phyloP scores from a whole-genome alignment of 2,797 vertebrate genomes.

The Kryptolebias ocellatus region DNA sequence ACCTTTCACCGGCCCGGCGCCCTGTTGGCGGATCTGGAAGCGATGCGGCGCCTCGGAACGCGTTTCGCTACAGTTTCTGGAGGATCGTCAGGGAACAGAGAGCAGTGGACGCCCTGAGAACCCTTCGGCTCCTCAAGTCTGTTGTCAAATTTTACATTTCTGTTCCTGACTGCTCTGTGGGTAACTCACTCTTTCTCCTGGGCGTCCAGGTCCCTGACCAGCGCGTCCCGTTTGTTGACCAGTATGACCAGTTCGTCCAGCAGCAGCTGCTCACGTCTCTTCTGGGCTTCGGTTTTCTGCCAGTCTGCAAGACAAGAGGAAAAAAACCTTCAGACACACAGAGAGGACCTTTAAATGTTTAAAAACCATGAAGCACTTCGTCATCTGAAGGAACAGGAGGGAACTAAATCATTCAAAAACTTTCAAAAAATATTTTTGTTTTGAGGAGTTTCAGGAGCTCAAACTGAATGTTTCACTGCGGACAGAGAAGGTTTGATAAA shows the following conservation, averaged over 20 bases:
- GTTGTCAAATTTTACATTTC: neutral
- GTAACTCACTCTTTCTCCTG: conserved; percentile 96
- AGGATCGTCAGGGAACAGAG: neutral
- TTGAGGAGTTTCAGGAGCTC: neutral
- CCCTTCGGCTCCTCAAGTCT: neutral
- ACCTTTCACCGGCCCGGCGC: conserved; percentile 59
- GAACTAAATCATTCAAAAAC: too few relatives aligned
- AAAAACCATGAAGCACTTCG: neutral
- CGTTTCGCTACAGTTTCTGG: neutral
- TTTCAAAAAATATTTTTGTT: too few relatives aligned
- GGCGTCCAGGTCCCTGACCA: conserved; percentile 95
- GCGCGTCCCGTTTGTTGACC: conserved; percentile 95
- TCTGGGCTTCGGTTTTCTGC: conserved; percentile 98
- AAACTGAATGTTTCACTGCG: neutral
- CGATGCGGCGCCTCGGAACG: neutral
- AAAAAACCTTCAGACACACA: conserved; percentile 25
- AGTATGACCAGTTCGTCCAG: conserved; percentile 96
- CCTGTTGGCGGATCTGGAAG: conserved; percentile 39
- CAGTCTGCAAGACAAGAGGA: conserved; percentile 84
- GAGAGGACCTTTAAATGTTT: neutral
- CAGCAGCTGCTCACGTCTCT: conserved; percentile 94
- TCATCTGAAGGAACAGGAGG: neutral
- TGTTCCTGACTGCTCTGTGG: neutral
- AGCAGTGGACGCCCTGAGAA: neutral
- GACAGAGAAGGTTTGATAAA: conserved; percentile 3